Evolutionary conservation across 2,797 vertebrate species (phyloP).

Genomic region (Yasuhikotakia modesta): DNA sequence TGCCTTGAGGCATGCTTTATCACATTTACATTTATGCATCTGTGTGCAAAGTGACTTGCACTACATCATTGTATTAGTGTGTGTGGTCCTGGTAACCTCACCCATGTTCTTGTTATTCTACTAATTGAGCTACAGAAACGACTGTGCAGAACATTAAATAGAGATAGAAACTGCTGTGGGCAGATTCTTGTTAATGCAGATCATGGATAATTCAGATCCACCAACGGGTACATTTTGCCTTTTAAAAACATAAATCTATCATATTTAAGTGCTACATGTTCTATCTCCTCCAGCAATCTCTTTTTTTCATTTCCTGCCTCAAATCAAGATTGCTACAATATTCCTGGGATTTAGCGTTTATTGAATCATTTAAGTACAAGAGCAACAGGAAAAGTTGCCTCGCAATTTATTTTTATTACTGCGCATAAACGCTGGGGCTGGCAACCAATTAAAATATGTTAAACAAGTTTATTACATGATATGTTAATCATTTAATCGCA

Average conservation of each 20-base stretch:
- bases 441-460: too few relatives aligned
- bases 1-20: not conserved
- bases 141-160: constrained; percentile 23
- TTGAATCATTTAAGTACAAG: not conserved
- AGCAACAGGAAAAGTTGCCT: not conserved
- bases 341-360: constrained; percentile 1
- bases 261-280: constrained; percentile 27
- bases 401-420: not conserved
- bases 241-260: constrained; percentile 43
- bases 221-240: constrained; percentile 1
- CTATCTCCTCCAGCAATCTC: not conserved
- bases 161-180: constrained; percentile 1
- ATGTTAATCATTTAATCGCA: too few relatives aligned
- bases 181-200: constrained; percentile 40
- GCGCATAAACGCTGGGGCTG: too few relatives aligned
- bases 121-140: not conserved
- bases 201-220: constrained; percentile 49
- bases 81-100: too few relatives aligned
- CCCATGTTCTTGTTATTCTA: too few relatives aligned
- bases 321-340: not conserved
- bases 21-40: not conserved
- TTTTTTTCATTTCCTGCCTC: not conserved
- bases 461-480: too few relatives aligned
- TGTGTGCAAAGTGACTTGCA: not conserved
- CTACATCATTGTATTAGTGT: too few relatives aligned